phyloP scores from a whole-genome alignment of 2,888 invertebrate species.

The Sipha maydis region DNA sequence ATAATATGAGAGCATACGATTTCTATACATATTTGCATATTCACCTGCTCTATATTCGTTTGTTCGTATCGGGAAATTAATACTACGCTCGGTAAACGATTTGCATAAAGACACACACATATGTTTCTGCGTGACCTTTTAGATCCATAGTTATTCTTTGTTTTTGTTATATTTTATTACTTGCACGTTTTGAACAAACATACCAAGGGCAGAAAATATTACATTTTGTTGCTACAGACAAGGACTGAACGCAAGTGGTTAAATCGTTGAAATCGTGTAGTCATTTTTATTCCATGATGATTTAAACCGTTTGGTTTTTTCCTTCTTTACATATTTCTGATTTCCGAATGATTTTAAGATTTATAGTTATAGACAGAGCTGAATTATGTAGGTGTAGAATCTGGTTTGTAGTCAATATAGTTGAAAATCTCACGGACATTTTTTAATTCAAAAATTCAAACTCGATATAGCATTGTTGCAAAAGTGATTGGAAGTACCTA shows the following conservation, averaged over 20 bases:
- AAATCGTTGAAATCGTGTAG: slow-evolving; percentile 14
- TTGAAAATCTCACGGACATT: background rate
- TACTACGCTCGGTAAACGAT: slow-evolving; percentile 37
- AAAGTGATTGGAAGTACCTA: background rate
- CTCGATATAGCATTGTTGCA: background rate
- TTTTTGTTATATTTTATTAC: slow-evolving; percentile 12
- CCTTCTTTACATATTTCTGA: background rate
- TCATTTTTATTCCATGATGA: slow-evolving; percentile 19
- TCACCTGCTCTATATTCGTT: background rate
- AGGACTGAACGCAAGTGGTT: slow-evolving; percentile 1
- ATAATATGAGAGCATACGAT: background rate
- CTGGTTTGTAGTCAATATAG: no score
- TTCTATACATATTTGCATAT: background rate
- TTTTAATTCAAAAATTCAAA: background rate
- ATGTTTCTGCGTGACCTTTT: slow-evolving; percentile 26
- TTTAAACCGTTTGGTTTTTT: background rate
- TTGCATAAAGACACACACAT: slow-evolving; percentile 10
- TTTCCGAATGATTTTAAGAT: slow-evolving; percentile 9
- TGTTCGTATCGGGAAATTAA: background rate
- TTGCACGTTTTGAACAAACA: slow-evolving; percentile 40
- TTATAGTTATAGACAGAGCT: background rate
- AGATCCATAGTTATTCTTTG: background rate
- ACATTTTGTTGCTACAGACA: slow-evolving; percentile 8
- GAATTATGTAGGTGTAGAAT: no score
- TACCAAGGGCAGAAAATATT: background rate